Percentiles rank a stretch among this genome's conserved stretches.
Evolutionary conservation across 2,113 vertebrate genomes (phyloP).

Genomic region (Promerops cafer): DNA sequence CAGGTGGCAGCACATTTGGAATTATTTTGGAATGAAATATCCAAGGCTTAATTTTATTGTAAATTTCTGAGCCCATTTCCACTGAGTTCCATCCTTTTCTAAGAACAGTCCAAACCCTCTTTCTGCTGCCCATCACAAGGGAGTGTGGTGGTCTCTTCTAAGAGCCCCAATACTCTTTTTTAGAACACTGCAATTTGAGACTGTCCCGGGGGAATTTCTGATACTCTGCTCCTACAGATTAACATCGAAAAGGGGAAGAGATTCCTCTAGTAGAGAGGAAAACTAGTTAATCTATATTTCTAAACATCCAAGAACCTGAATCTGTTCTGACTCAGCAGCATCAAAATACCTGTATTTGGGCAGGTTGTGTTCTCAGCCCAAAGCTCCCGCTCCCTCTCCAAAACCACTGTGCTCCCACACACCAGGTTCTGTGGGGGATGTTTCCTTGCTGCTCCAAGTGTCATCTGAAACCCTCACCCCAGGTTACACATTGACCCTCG

Average conservation of each 20-base stretch:
- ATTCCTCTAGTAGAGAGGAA: not conserved
- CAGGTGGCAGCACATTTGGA: not conserved
- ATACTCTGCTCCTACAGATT: not conserved
- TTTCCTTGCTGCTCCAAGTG: not conserved
- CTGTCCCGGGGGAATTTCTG: not conserved
- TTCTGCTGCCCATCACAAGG: not conserved
- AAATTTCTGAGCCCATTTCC: not conserved
- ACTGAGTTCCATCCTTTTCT: not conserved
- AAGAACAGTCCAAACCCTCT: not conserved
- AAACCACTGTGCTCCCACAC: not conserved
- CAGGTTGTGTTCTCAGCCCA: not conserved
- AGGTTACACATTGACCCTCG: not conserved
- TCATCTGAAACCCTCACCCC: not conserved
- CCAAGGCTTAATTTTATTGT: not conserved
- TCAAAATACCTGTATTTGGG: not conserved
- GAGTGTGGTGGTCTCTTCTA: not conserved
- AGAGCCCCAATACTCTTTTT: not conserved
- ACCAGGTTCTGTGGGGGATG: not conserved
- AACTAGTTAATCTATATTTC: not conserved
- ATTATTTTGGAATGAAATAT: not conserved
- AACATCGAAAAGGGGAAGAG: not conserved
- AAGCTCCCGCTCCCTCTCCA: not conserved
- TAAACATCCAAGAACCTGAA: not conserved
- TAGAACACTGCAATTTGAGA: not conserved
- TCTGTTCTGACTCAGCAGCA: not conserved